These are phyloP conservation scores for Ellobium chinense DNA, from an alignment of 2,888 invertebrate genomes.

Conservation along the genomic window DNA sequence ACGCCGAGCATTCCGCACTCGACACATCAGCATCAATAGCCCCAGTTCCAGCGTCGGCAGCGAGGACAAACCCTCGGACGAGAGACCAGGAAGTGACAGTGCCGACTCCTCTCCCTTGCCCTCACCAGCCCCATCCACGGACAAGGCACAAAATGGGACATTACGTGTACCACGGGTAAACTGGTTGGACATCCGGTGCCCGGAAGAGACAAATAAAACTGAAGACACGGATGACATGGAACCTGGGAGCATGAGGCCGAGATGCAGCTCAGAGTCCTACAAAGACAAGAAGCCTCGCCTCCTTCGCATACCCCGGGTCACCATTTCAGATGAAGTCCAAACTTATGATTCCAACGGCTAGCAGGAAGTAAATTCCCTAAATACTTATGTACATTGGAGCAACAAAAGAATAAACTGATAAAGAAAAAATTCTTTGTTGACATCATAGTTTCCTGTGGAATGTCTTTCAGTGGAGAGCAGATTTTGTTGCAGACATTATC, in stretches of 20 bases:
- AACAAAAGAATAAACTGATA: too few species aligned
- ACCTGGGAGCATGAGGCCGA: conserved; percentile 20
- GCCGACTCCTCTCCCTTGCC: background rate
- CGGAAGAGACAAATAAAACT: background rate
- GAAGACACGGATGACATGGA: conserved; percentile 7
- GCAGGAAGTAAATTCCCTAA: too few species aligned
- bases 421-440: too few species aligned
- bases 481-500: too few species aligned
- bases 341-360: too few species aligned
- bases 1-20: background rate
- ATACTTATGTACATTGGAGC: too few species aligned
- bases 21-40: conserved; percentile 24
- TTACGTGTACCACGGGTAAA: background rate
- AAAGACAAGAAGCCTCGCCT: too few species aligned
- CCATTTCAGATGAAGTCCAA: too few species aligned
- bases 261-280: conserved; percentile 46
- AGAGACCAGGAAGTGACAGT: background rate
- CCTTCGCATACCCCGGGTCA: too few species aligned
- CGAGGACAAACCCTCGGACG: background rate
- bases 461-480: too few species aligned
- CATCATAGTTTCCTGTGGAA: too few species aligned
- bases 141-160: background rate
- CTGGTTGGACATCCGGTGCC: conserved; percentile 1
- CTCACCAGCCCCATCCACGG: background rate
- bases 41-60: background rate